These are phyloP conservation scores for Salvelinus namaycush DNA, from an alignment of 2,113 vertebrate genomes.

Conservation along the genomic window DNA sequence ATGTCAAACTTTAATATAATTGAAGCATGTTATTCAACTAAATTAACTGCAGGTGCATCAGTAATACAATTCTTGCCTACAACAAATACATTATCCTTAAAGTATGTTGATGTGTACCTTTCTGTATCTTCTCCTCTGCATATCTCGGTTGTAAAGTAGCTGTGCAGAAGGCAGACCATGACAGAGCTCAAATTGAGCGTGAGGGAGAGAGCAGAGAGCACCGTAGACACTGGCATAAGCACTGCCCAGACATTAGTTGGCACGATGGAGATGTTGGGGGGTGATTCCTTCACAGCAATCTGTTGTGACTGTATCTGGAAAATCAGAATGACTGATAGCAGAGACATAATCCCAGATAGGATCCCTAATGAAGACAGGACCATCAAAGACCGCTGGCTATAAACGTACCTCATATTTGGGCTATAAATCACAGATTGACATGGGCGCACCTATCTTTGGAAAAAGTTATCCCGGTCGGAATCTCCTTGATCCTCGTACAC, in stretches of 20 bases:
- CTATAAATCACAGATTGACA: background rate
- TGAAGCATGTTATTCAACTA: background rate
- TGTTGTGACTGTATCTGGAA: constrained; percentile 82
- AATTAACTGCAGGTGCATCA: background rate
- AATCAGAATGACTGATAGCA: constrained; percentile 82
- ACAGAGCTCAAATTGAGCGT: constrained; percentile 80
- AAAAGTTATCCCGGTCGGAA: background rate
- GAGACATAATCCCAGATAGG: constrained; percentile 81
- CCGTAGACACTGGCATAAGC: constrained; percentile 77
- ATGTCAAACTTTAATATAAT: background rate
- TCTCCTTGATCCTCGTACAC: background rate
- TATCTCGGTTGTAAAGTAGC: constrained; percentile 81
- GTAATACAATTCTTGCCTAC: background rate
- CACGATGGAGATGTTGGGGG: constrained; percentile 37
- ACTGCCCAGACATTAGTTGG: constrained; percentile 61
- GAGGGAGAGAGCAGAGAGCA: constrained; percentile 81
- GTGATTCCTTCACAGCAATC: constrained; percentile 50
- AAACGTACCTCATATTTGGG: constrained; percentile 62
- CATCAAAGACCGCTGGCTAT: constrained; percentile 78
- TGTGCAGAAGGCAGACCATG: constrained; percentile 82
- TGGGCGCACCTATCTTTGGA: background rate
- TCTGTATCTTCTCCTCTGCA: constrained; percentile 74
- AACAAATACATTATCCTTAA: background rate
- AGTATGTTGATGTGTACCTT: constrained; percentile 68
- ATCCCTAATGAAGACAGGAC: constrained; percentile 80